phyloP scores from a whole-genome alignment of 2,113 vertebrate species.

The Serilophus lunatus region DNA sequence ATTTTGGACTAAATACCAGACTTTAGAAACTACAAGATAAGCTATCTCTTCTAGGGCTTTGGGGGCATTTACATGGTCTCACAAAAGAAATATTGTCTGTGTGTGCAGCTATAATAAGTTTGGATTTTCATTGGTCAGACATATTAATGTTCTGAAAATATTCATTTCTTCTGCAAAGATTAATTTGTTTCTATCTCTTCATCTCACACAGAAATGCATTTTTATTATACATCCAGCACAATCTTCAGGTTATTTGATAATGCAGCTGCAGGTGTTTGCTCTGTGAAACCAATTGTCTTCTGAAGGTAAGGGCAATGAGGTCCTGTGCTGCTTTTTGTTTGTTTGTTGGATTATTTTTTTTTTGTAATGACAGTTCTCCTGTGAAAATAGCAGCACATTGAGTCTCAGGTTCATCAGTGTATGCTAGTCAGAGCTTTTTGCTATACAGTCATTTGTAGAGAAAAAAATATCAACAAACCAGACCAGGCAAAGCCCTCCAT shows the following conservation, averaged over 20 bases:
- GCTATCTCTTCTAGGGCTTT: background rate
- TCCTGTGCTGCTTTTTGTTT: background rate
- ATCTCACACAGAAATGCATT: background rate
- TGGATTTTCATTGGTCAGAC: background rate
- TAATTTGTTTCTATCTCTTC: background rate
- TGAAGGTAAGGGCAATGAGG: background rate
- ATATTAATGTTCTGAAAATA: too few relatives aligned
- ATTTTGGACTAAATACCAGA: background rate
- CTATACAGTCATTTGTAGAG: background rate
- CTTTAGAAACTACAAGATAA: background rate
- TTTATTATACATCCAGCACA: background rate
- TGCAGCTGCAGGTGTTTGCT: background rate
- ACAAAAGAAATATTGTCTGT: background rate
- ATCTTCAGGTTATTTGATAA: background rate
- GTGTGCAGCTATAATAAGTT: background rate
- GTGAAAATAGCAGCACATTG: background rate
- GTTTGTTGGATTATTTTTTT: too few relatives aligned
- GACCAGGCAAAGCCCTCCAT: background rate
- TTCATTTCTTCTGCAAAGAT: too few relatives aligned
- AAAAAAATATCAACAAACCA: background rate
- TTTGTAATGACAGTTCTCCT: background rate
- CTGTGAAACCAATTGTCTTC: background rate
- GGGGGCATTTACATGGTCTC: background rate
- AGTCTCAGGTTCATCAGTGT: background rate
- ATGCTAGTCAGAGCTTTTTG: background rate